A percentile compares a stretch with the other conserved stretches of the same genome.
These are phyloP conservation scores for Rhabditophanes sp. DNA, from an alignment of 2,888 invertebrate genomes.

Conservation along the genomic window DNA sequence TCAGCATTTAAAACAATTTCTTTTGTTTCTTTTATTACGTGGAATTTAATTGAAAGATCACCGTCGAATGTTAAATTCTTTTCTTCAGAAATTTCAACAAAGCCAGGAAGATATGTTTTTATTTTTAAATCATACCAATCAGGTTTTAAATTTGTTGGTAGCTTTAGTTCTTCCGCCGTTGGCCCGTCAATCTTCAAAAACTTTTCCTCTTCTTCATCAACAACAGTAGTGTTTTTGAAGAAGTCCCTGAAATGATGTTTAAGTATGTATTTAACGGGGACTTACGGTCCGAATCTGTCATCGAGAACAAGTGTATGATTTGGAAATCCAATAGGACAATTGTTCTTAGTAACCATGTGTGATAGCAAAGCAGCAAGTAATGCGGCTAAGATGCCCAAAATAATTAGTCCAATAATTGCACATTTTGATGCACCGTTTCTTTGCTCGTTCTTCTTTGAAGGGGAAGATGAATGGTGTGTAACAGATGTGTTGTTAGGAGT, in stretches of 20 bases:
- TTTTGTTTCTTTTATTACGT: conserved; percentile 14
- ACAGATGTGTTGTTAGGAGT: too few species aligned
- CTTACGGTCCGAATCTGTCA: conserved; percentile 4
- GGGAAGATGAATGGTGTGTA: too few species aligned
- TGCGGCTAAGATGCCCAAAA: too few species aligned
- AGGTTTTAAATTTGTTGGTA: conserved; percentile 17
- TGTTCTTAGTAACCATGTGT: too few species aligned
- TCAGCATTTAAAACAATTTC: conserved; percentile 25
- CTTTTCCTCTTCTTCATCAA: conserved; percentile 4
- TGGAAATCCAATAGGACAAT: too few species aligned
- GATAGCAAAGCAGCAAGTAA: too few species aligned
- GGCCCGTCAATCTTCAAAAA: conserved; percentile 12
- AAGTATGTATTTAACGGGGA: too few species aligned
- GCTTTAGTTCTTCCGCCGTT: conserved; percentile 20
- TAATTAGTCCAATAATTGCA: too few species aligned
- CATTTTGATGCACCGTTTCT: too few species aligned
- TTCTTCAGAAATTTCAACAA: conserved; percentile 15
- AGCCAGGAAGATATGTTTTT: conserved; percentile 38
- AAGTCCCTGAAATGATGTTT: too few species aligned
- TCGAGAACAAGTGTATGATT: conserved; percentile 2
- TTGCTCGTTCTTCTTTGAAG: too few species aligned
- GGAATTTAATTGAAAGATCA: conserved; percentile 21
- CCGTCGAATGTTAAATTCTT: conserved; percentile 36
- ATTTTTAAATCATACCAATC: conserved; percentile 27
- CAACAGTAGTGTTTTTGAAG: conserved; percentile 1